Evolutionary conservation across 2,888 invertebrate genomes (phyloP).

Genomic region (Miltochrista miniata): DNA sequence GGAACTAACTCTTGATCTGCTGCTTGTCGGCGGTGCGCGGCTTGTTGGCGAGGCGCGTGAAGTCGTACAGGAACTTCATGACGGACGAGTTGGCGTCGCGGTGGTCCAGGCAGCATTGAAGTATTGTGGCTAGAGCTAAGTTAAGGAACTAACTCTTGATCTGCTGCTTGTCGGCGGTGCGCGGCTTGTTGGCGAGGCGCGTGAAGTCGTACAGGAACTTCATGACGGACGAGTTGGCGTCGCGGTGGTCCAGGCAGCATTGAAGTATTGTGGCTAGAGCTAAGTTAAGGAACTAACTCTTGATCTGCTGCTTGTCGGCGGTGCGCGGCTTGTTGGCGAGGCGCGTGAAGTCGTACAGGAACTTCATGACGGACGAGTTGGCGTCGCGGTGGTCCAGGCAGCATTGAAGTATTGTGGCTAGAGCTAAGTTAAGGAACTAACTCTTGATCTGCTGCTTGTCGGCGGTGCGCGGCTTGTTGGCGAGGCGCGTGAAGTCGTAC

Average conservation of each 20-base stretch:
- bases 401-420: slow-evolving; percentile 90
- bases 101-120: slow-evolving; percentile 94
- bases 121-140: slow-evolving; percentile 88
- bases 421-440: slow-evolving; percentile 66
- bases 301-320: slow-evolving; percentile 38
- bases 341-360: slow-evolving; percentile 92
- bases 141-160: slow-evolving; percentile 42
- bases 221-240: slow-evolving; percentile 98
- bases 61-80: slow-evolving; percentile 97
- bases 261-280: slow-evolving; percentile 90
- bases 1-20: slow-evolving; percentile 44
- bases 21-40: slow-evolving; percentile 32
- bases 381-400: slow-evolving; percentile 97
- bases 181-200: slow-evolving; percentile 79
- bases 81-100: slow-evolving; percentile 98
- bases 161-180: slow-evolving; percentile 34
- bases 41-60: slow-evolving; percentile 86
- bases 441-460: slow-evolving; percentile 46
- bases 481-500: slow-evolving; percentile 89
- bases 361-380: slow-evolving; percentile 98
- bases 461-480: slow-evolving; percentile 58
- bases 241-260: slow-evolving; percentile 94
- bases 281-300: slow-evolving; percentile 39
- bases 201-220: slow-evolving; percentile 96
- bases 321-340: slow-evolving; percentile 74